phyloP scores from a whole-genome alignment of 2,113 vertebrate species.

The Corythoichthys haematopterus region DNA sequence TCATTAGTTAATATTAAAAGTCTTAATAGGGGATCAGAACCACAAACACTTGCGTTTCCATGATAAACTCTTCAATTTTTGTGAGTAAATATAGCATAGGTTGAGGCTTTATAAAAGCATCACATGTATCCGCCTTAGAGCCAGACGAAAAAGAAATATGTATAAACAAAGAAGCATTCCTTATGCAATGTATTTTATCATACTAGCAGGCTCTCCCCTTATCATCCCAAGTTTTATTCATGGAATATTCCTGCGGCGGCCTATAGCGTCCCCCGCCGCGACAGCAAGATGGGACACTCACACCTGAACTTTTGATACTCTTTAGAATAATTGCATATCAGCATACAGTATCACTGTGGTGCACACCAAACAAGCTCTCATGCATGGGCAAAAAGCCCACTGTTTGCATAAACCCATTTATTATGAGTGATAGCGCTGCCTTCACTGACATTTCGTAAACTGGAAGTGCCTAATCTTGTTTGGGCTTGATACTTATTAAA shows the following conservation, averaged over 20 bases:
- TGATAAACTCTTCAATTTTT: slow-evolving; percentile 58
- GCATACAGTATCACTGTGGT: slow-evolving; percentile 67
- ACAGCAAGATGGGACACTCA: slow-evolving; percentile 57
- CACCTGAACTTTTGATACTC: slow-evolving; percentile 76
- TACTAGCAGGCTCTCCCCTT: slow-evolving; percentile 56
- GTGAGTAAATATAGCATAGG: slow-evolving; percentile 40
- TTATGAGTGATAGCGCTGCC: slow-evolving; percentile 80
- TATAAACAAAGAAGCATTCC: slow-evolving; percentile 65
- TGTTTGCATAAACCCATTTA: slow-evolving; percentile 81
- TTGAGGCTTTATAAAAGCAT: slow-evolving; percentile 36
- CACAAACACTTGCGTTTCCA: slow-evolving; percentile 68
- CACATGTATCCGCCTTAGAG: slow-evolving; percentile 41
- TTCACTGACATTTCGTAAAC: slow-evolving; percentile 77
- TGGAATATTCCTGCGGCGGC: slow-evolving; percentile 69
- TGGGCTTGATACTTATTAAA: slow-evolving; percentile 79
- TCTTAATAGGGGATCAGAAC: slow-evolving; percentile 64
- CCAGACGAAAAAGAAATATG: slow-evolving; percentile 59
- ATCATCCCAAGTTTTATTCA: slow-evolving; percentile 68
- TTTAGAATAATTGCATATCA: slow-evolving; percentile 84
- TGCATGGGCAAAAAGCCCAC: slow-evolving; percentile 70
- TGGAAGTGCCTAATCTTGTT: slow-evolving; percentile 79
- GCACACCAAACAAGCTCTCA: slow-evolving; percentile 73
- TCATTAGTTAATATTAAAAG: slow-evolving; percentile 75
- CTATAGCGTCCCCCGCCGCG: slow-evolving; percentile 52
- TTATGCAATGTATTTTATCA: slow-evolving; percentile 68